phyloP scores from a whole-genome alignment of 2,888 invertebrate genomes.

The Dione juno region DNA sequence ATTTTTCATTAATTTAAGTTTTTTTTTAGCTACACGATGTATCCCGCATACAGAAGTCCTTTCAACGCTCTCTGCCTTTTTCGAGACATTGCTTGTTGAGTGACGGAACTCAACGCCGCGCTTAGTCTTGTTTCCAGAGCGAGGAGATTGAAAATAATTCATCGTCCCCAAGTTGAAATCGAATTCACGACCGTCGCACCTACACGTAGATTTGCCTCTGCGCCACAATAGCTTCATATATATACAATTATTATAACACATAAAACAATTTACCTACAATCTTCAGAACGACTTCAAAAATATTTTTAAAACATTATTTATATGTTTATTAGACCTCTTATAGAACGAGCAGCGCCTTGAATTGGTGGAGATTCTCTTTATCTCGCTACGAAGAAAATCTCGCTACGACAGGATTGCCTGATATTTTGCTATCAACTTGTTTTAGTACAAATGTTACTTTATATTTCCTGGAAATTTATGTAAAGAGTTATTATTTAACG shows the following conservation, averaged over 20 bases:
- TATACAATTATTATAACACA: not conserved
- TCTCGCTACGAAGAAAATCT: not conserved
- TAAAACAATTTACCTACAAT: not conserved
- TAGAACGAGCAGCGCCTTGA: constrained; percentile 15
- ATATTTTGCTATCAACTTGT: constrained; percentile 7
- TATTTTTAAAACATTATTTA: not conserved
- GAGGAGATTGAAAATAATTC: no score
- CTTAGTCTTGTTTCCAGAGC: no score
- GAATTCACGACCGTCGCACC: no score
- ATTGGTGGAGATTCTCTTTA: constrained; percentile 1
- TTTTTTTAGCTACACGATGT: no score
- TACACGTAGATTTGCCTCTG: no score
- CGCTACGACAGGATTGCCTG: constrained; percentile 3
- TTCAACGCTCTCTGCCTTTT: no score
- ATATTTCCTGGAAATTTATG: not conserved
- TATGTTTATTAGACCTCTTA: not conserved
- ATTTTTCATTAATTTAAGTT: no score
- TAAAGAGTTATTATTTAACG: not conserved
- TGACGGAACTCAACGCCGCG: no score
- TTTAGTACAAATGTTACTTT: not conserved
- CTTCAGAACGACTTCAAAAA: not conserved
- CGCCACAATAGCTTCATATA: no score
- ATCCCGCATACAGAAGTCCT: no score
- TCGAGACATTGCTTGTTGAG: no score
- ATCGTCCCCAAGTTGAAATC: no score